Evolutionary conservation across 2,888 invertebrate genomes (phyloP).

Genomic region (Eupithecia insigniata): DNA sequence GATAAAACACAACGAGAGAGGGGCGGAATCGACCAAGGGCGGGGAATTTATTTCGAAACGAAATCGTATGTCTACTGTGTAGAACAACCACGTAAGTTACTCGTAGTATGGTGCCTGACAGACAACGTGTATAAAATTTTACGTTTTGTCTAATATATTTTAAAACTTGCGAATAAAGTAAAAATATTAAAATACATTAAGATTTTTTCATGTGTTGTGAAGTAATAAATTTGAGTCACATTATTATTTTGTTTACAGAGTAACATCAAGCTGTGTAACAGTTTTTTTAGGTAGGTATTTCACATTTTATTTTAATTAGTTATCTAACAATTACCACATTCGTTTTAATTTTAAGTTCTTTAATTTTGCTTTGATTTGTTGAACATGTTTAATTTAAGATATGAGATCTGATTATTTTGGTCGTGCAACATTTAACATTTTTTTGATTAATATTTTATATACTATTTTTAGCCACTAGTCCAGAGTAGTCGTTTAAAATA

Average conservation of each 20-base stretch:
- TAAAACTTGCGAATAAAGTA: constrained; percentile 8
- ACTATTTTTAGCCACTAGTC: constrained; percentile 41
- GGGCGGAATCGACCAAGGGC: constrained; percentile 60
- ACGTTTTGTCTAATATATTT: constrained; percentile 13
- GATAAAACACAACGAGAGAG: constrained; percentile 39
- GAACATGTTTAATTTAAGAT: constrained; percentile 62
- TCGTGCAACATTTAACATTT: constrained; percentile 55
- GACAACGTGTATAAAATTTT: constrained; percentile 48
- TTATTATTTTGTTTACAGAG: constrained; percentile 55
- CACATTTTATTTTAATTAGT: constrained; percentile 74
- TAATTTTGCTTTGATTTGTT: constrained; percentile 84
- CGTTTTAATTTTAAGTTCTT: constrained; percentile 74
- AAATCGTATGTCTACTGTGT: constrained; percentile 83
- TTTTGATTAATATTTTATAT: constrained; percentile 22
- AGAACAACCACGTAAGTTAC: constrained; percentile 77
- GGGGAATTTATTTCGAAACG: constrained; percentile 82
- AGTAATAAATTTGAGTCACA: constrained; percentile 60
- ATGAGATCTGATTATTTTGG: constrained; percentile 72
- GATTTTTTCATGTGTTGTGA: constrained; percentile 67
- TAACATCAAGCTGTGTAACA: constrained; percentile 76
- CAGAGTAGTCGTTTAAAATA: constrained; percentile 17
- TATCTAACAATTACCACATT: constrained; percentile 77
- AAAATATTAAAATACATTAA: constrained; percentile 41
- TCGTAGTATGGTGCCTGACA: constrained; percentile 66
- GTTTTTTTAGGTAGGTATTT: constrained; percentile 76